A percentile compares a stretch with the other conserved stretches of the same genome.
phyloP scores from a whole-genome alignment of 2,113 vertebrate species.

The Notechis scutatus region DNA sequence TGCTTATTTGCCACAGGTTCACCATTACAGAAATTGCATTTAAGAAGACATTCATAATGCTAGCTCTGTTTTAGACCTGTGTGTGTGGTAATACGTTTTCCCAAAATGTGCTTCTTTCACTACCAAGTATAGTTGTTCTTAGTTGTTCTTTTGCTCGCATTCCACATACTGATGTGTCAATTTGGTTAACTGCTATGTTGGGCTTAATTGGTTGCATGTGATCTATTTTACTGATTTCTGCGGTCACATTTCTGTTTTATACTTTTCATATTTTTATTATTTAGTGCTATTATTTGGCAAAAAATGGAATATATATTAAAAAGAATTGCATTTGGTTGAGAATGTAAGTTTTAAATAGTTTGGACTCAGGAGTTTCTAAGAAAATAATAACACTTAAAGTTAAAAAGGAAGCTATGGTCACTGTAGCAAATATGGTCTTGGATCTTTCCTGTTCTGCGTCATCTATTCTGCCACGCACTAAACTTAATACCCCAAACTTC shows the following conservation, averaged over 20 bases:
- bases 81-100: not conserved
- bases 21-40: not conserved
- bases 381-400: not conserved
- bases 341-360: not conserved
- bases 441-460: not conserved
- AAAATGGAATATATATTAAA: not conserved
- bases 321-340: not conserved
- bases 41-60: not conserved
- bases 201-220: not conserved
- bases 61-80: not conserved
- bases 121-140: not conserved
- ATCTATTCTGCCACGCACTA: not conserved
- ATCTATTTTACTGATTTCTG: not conserved
- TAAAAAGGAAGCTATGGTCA: not conserved
- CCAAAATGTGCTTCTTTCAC: not conserved
- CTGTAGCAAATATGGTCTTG: not conserved
- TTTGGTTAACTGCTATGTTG: not conserved
- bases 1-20: not conserved
- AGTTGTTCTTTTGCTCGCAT: not conserved
- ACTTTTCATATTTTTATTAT: not conserved
- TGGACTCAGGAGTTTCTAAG: not conserved
- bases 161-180: not conserved
- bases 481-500: not conserved
- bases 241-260: not conserved
- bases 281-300: not conserved